Evolutionary conservation across 1,140 invertebrate genomes (phyloP), one percentile per base, ranked within the genome.

Genomic region (Anastatus disparis): DNA sequence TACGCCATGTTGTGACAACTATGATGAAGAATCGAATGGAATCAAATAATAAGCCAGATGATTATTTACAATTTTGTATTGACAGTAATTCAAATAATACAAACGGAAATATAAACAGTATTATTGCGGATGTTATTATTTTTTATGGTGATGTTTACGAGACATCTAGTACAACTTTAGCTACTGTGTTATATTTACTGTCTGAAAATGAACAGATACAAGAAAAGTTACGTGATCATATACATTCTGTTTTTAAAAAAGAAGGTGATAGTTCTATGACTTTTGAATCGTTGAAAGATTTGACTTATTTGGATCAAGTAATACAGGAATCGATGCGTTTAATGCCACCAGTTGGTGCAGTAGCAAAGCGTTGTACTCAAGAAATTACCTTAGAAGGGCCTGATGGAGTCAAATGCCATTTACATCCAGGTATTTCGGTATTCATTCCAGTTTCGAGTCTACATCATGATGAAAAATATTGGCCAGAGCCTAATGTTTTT

Each of bases 401-500:
- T 13, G 76, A 79, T 68, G 72, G 71, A 12, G 15, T 77, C 7
- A 50, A 50, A 3, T 68, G 44, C 27, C n/a, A 53, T 6, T 40
- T 78, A 3, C 55, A 72, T 55, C 71, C 74, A 1, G 84, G 81
- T 6, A 79, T 79, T 9, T 52, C 53, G 1, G 67, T 87, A 12
- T 66, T 76, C 2, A 79, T 88, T 20, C 82, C 85, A 0, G 66
- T 84, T 1, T 46, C 76, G 50, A 75, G 74, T n/a, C 50, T 87
- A 8, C 87, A 87, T 38, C 74, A 75, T n/a, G 87, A 91, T 74
- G 79, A 86, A 3, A 72, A 87, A 20, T 81, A 86, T 58, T 93
- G 86, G 79, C 81, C 86, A 6, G 82, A 92, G 44, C 91, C 92
- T 2, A 85, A 90, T 12, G 76, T 77, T 13, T 93, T 91, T 77